These are phyloP conservation scores for Ligdia adustata DNA, from an alignment of 2,888 invertebrate genomes.

Conservation along the genomic window DNA sequence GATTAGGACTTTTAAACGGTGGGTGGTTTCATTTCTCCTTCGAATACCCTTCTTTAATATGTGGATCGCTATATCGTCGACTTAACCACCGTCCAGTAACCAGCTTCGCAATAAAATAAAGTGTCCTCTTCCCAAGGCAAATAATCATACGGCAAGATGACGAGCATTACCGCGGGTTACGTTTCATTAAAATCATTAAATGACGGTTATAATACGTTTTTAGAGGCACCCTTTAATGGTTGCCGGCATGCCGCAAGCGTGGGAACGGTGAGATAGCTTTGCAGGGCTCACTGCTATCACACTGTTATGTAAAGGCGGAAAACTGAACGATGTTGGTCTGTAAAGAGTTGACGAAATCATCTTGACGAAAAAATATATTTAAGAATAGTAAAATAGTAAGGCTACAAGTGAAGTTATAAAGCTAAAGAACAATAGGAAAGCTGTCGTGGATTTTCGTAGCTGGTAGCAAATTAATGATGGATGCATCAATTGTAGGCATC, in stretches of 20 bases:
- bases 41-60: neutral
- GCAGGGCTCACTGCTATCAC: conserved; percentile 18
- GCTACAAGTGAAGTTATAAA: no score
- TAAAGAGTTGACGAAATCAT: no score
- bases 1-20: no score
- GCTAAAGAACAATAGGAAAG: no score
- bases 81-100: conserved; percentile 40
- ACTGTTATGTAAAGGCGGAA: conserved; percentile 75
- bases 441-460: no score
- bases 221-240: conserved; percentile 41
- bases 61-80: conserved; percentile 1
- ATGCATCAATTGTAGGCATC: no score
- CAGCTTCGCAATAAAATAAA: conserved; percentile 30
- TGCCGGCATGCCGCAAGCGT: conserved; percentile 56
- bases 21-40: conserved; percentile 9
- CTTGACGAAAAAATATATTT: no score
- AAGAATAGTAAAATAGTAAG: no score
- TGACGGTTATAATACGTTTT: conserved; percentile 38
- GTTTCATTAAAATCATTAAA: conserved; percentile 36
- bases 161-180: conserved; percentile 32
- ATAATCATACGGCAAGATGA: conserved; percentile 29
- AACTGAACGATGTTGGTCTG: conserved; percentile 56
- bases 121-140: conserved; percentile 15
- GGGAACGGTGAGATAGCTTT: conserved; percentile 65
- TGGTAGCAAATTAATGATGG: no score